Conservation (phyloP, 2,888 invertebrate genomes). For the Drosophila parthenogenetica region DNA sequence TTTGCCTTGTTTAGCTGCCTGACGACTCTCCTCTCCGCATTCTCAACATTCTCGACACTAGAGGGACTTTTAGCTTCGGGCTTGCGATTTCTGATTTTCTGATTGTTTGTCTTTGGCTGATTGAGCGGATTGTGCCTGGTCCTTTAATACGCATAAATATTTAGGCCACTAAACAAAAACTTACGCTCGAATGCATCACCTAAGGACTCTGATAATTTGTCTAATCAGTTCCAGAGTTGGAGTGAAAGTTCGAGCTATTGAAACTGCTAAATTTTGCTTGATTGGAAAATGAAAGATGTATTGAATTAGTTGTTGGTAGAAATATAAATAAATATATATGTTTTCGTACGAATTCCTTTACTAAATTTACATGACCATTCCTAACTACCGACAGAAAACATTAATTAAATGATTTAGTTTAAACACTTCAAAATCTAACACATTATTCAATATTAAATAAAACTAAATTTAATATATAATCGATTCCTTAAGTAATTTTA, state of each 20-base stretch:
- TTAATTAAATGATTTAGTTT: no score
- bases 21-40: background rate
- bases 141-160: slow-evolving; percentile 19
- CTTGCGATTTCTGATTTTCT: slow-evolving; percentile 59
- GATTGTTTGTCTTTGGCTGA: slow-evolving; percentile 69
- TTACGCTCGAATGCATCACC: slow-evolving; percentile 16
- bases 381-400: no score
- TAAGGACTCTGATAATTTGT: slow-evolving; percentile 18
- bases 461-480: no score
- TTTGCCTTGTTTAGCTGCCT: slow-evolving; percentile 20
- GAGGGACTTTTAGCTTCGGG: slow-evolving; percentile 40
- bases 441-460: no score
- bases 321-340: background rate
- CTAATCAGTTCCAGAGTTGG: slow-evolving; percentile 6
- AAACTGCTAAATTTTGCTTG: background rate
- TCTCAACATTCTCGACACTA: slow-evolving; percentile 21
- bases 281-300: background rate
- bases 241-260: background rate
- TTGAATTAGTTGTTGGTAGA: background rate
- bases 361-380: background rate
- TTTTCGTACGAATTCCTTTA: background rate
- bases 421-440: no score
- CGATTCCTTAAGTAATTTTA: no score
- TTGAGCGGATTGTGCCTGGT: slow-evolving; percentile 52
- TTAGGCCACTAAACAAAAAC: slow-evolving; percentile 15